A percentile compares a stretch with the other conserved stretches of the same genome.
These are phyloP conservation scores for Bradypus variegatus DNA, from an alignment of 2,797 vertebrate genomes.

Conservation along the genomic window DNA sequence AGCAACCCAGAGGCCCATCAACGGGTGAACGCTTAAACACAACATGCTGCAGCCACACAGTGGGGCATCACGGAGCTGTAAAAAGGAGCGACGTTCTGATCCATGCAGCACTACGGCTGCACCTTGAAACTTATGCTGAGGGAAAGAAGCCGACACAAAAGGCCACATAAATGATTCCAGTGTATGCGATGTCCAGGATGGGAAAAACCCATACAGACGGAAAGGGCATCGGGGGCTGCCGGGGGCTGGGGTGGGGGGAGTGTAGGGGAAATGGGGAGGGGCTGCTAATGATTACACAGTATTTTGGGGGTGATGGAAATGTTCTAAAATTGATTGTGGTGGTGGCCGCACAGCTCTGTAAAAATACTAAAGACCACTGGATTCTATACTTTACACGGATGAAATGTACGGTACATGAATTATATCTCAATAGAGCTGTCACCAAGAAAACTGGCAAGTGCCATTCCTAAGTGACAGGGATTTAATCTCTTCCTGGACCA, in stretches of 20 bases:
- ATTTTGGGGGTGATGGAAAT: not conserved
- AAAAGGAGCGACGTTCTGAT: not conserved
- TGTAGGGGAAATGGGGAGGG: not conserved
- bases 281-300: accelerated
- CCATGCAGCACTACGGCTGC: accelerated
- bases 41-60: not conserved
- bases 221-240: not conserved
- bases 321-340: not conserved
- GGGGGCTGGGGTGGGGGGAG: no score
- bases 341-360: not conserved
- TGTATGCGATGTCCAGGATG: not conserved
- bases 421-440: not conserved
- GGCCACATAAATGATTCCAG: not conserved
- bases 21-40: not conserved
- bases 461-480: not conserved
- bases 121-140: accelerated
- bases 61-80: not conserved
- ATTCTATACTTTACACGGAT: not conserved
- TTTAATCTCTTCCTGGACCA: not conserved
- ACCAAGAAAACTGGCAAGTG: not conserved
- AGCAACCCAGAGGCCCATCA: not conserved
- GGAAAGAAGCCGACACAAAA: not conserved
- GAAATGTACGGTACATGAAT: not conserved
- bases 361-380: not conserved
- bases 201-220: not conserved